These are phyloP conservation scores for Muntiacus reevesi DNA, from an alignment of 2,113 vertebrate species.

Conservation along the genomic window DNA sequence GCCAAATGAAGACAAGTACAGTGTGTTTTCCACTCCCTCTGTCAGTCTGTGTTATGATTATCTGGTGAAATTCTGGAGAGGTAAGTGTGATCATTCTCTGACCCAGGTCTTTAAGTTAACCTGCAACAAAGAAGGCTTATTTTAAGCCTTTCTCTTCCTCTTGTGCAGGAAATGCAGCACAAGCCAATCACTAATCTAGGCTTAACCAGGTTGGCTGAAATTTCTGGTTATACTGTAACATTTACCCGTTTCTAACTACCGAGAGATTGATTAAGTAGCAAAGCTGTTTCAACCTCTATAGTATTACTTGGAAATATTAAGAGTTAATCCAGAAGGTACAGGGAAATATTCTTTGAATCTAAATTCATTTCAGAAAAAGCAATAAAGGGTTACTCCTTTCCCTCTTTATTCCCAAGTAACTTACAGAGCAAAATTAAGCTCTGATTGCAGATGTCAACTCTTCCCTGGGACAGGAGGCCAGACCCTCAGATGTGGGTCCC, in stretches of 20 bases:
- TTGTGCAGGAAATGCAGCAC: neutral
- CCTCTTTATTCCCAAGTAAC: neutral
- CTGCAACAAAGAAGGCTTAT: neutral
- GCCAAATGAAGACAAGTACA: neutral
- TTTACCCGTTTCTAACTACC: neutral
- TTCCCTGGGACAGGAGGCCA: neutral
- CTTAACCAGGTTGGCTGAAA: neutral
- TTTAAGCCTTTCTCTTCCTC: neutral
- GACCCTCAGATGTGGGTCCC: neutral
- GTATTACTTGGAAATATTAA: slow-evolving; percentile 4
- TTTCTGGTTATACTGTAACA: neutral
- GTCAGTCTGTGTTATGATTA: slow-evolving; percentile 13
- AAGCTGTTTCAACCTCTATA: neutral
- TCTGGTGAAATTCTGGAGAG: neutral
- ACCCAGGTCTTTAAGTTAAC: neutral
- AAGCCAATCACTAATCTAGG: neutral
- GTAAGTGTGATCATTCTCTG: neutral
- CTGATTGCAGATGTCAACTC: neutral
- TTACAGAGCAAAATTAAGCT: neutral
- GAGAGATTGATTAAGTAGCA: neutral
- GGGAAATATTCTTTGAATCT: neutral
- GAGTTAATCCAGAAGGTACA: neutral
- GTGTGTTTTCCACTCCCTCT: neutral
- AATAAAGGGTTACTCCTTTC: neutral
- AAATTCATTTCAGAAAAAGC: neutral